These are phyloP conservation scores for Archivesica marissinica DNA, from an alignment of 1,140 invertebrate genomes.

Conservation along the genomic window DNA sequence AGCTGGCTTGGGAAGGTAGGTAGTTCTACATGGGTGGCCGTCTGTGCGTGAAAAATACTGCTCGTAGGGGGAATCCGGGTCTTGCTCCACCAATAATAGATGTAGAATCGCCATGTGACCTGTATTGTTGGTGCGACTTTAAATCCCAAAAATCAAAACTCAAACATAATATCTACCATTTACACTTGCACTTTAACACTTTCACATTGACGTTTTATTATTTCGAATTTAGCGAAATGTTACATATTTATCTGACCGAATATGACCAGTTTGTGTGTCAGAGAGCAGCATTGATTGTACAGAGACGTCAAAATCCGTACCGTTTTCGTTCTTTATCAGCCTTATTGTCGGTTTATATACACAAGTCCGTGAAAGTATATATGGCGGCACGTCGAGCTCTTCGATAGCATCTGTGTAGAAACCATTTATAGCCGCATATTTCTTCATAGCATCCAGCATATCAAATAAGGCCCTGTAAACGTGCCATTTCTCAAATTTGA, in stretches of 20 bases:
- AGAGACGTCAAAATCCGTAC: constrained; percentile 19
- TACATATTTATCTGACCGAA: constrained; percentile 31
- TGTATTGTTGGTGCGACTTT: no score
- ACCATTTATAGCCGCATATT: constrained; percentile 20
- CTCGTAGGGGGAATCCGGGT: no score
- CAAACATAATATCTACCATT: no score
- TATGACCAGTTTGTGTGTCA: constrained; percentile 4
- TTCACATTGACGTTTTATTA: no score
- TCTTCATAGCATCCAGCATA: constrained; percentile 25
- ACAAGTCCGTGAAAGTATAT: constrained; percentile 28
- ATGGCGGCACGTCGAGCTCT: constrained; percentile 35
- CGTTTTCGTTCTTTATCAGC: background rate
- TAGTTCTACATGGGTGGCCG: no score
- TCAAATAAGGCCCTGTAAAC: constrained; percentile 33
- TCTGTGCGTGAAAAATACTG: no score
- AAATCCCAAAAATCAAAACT: no score
- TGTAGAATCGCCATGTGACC: no score
- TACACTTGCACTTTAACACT: no score
- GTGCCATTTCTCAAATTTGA: constrained; percentile 29
- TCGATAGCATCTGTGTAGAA: background rate
- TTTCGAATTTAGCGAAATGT: background rate
- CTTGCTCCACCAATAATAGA: no score
- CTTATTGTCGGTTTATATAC: constrained; percentile 13
- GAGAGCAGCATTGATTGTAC: constrained; percentile 20
- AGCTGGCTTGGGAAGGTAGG: no score